Evolutionary conservation across 2,113 vertebrate genomes (phyloP).

Genomic region (Mus spicilegus): DNA sequence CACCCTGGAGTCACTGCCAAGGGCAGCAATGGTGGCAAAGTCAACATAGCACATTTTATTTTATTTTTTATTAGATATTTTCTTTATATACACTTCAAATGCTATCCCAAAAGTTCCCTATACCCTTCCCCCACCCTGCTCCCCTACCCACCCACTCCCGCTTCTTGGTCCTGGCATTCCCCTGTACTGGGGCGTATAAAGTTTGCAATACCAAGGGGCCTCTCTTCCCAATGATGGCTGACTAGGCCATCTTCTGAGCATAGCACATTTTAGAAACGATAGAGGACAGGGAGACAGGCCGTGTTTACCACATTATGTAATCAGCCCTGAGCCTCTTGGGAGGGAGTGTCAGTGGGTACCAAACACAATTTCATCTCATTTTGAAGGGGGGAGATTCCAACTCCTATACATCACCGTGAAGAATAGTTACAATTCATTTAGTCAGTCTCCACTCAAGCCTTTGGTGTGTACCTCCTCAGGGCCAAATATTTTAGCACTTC

Average conservation of each 20-base stretch:
- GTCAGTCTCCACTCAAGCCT: not conserved
- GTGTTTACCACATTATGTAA: not conserved
- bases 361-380: not conserved
- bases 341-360: not conserved
- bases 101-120: too few species aligned
- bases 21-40: slow-evolving; percentile 46
- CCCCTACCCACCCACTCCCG: too few species aligned
- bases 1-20: slow-evolving; percentile 27
- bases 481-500: not conserved
- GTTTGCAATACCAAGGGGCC: too few species aligned
- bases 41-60: slow-evolving; percentile 42
- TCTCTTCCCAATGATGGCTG: too few species aligned
- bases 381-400: not conserved
- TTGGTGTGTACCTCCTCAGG: not conserved
- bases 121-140: too few species aligned
- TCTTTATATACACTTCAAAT: too few species aligned
- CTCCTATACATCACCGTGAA: not conserved
- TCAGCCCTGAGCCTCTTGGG: slow-evolving; percentile 25
- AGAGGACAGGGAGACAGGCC: slow-evolving; percentile 46
- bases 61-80: too few species aligned
- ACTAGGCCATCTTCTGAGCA: not conserved
- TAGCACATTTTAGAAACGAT: slow-evolving; percentile 45
- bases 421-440: not conserved
- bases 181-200: too few species aligned
- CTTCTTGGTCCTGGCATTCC: too few species aligned